Percentiles rank a stretch among this genome's conserved stretches.
Conservation (phyloP, 1,140 invertebrate genomes). For the Agrypnia vestita region DNA sequence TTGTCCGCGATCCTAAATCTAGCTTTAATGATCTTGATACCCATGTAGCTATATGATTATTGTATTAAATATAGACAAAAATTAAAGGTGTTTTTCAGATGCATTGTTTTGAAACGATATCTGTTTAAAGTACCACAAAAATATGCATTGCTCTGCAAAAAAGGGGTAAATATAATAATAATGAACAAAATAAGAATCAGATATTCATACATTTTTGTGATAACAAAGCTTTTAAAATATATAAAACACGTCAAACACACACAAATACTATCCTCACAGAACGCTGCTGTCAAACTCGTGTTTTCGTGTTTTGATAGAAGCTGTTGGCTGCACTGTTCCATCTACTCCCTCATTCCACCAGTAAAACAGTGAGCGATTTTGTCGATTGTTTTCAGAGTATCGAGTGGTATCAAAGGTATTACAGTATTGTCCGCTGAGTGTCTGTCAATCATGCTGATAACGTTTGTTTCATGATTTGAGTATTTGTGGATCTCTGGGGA, state of each 20-base stretch:
- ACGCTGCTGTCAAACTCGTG: slow-evolving; percentile 28
- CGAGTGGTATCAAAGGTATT: slow-evolving; percentile 5
- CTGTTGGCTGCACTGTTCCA: slow-evolving; percentile 6
- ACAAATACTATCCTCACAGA: neutral
- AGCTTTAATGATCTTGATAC: neutral
- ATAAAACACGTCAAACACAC: neutral
- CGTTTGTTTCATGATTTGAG: neutral
- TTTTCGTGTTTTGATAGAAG: slow-evolving; percentile 15
- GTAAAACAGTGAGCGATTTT: slow-evolving; percentile 13
- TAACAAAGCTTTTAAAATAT: slow-evolving; percentile 29
- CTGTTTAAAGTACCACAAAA: neutral
- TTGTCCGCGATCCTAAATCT: no score
- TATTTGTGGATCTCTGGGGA: neutral
- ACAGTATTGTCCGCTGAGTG: neutral
- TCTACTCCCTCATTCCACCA: no score
- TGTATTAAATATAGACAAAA: neutral
- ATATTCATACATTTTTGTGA: slow-evolving; percentile 27
- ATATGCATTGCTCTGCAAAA: neutral
- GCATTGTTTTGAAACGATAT: neutral
- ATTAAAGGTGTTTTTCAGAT: slow-evolving; percentile 4
- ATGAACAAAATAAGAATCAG: neutral
- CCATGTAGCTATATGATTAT: neutral
- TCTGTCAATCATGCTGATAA: neutral
- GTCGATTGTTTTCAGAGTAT: neutral
- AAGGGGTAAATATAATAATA: neutral